Base-by-base conservation (phyloP, 2,888 invertebrate genomes). In the Zonitis immaculata region DNA sequence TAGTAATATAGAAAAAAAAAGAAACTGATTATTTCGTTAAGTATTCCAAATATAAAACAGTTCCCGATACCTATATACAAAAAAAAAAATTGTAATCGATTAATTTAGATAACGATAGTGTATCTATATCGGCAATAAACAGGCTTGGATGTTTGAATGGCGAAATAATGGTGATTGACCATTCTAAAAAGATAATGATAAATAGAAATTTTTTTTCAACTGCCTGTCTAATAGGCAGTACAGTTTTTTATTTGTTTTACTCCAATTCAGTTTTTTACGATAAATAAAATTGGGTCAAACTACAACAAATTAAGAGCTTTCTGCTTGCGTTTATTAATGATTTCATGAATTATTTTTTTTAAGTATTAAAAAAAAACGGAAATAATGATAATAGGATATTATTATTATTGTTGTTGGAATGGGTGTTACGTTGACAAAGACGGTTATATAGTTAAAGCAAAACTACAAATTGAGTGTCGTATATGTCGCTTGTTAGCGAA, bases 401-500 rank as follows among this genome's bases (percentile, higher is more conserved):
- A 49, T 60, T n/a, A n/a, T n/a, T n/a, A n/a, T n/a, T n/a, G n/a
- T n/a, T n/a, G n/a, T n/a, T 53, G 35, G 44, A 49, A 44, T 50
- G 54, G 48, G 43, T 53, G 49, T 47, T 27, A 22, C 18, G 39
- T 22, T 26, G 27, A 25, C 43, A 47, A 35, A 30, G 45, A 49
- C 49, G 54, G 48, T 52, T 54, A n/a, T n/a, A n/a, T n/a, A 55
- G 51, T 52, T 47, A 55, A 56, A 58, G 60, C 47, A 53, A 53
- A 56, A 56, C 56, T 53, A 56, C 50, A 63, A 66, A 62, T 63
- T 61, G 62, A 67, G 66, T 66, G 65, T 67, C 66, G 65, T 60
- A 59, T n/a, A n/a, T 67, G 63, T 65, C 63, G 65, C 68, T 67
- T 68, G 68, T 68, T 67, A 68, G 65, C 62, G 60, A 64, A 65